Percentiles rank a stretch among this genome's conserved stretches.
Conservation (phyloP, 1,140 invertebrate genomes). For the Brachionus sp. region DNA sequence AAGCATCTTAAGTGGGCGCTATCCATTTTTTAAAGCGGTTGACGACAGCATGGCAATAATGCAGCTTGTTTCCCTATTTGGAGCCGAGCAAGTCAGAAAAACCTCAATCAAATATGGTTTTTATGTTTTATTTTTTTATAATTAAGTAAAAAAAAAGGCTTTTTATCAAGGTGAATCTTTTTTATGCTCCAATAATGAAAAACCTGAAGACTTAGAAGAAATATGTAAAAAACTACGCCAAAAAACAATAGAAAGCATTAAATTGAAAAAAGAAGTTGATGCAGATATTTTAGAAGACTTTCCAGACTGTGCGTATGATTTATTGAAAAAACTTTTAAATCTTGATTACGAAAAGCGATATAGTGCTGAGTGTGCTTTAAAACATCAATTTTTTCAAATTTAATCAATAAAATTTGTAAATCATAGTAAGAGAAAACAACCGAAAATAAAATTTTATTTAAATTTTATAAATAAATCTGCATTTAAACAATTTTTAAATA, state of each 20-base stretch:
- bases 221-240: neutral
- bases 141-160: slow-evolving; percentile 49
- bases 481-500: no score
- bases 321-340: slow-evolving; percentile 54
- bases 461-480: no score
- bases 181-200: slow-evolving; percentile 60
- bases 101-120: slow-evolving; percentile 66
- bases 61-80: slow-evolving; percentile 77
- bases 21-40: slow-evolving; percentile 76
- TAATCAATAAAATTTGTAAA: neutral
- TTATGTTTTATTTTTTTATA: slow-evolving; percentile 55
- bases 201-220: slow-evolving; percentile 27
- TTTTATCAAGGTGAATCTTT: slow-evolving; percentile 59
- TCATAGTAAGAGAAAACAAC: neutral
- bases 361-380: slow-evolving; percentile 54
- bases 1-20: slow-evolving; percentile 72
- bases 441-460: neutral
- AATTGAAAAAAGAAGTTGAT: neutral
- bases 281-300: slow-evolving; percentile 48
- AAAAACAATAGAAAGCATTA: neutral
- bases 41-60: slow-evolving; percentile 76
- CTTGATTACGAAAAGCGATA: slow-evolving; percentile 55
- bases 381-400: slow-evolving; percentile 53
- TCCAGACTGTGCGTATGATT: slow-evolving; percentile 53
- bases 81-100: slow-evolving; percentile 67